Percentiles rank a stretch among this genome's conserved stretches.
These are phyloP conservation scores for Buphagus erythrorhynchus DNA, from an alignment of 2,797 vertebrate genomes.

Conservation along the genomic window DNA sequence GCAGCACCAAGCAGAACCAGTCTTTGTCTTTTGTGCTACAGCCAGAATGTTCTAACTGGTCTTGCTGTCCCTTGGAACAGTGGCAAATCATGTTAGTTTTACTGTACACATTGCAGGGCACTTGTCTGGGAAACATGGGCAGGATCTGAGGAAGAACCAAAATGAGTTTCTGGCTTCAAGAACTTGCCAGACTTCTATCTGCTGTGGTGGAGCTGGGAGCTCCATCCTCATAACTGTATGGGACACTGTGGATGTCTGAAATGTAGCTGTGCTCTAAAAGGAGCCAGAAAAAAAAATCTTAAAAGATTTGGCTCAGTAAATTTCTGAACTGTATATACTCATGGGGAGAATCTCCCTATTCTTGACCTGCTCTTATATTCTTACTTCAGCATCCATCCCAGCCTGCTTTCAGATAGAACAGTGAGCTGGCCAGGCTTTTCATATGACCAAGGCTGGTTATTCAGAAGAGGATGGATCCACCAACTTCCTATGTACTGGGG, in stretches of 20 bases:
- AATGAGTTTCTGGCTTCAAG: background rate
- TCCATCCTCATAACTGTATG: background rate
- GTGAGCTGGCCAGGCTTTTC: background rate
- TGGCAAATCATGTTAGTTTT: background rate
- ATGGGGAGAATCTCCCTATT: background rate
- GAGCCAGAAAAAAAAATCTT: background rate
- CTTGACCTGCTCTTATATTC: background rate
- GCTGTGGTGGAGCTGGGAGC: background rate
- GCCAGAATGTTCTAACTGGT: background rate
- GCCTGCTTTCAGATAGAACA: background rate
- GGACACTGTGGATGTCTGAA: background rate
- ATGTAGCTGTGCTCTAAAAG: background rate
- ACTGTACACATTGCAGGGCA: rapidly evolving
- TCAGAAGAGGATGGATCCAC: background rate
- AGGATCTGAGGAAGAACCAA: background rate
- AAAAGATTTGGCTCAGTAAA: background rate
- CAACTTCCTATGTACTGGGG: rapidly evolving
- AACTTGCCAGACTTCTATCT: background rate
- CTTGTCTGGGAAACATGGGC: background rate
- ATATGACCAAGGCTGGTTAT: background rate
- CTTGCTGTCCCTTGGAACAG: background rate
- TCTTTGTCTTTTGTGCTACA: background rate
- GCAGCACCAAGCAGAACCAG: background rate
- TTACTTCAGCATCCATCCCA: background rate
- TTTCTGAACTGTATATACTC: background rate